These are phyloP conservation scores for Sardina pilchardus DNA, from an alignment of 2,113 vertebrate species.

Conservation along the genomic window DNA sequence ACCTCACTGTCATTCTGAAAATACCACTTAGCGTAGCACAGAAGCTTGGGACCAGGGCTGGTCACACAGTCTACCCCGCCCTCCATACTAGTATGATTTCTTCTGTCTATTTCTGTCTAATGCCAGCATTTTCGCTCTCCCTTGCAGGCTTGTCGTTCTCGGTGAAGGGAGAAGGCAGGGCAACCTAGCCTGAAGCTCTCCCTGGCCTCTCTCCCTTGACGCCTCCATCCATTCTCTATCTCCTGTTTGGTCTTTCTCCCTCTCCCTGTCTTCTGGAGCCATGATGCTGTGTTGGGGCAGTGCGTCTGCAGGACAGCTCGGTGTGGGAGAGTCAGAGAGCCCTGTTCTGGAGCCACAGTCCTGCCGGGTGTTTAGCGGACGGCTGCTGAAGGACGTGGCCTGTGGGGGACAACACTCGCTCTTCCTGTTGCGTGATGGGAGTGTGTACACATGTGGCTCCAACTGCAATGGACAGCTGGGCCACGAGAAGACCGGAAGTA, in stretches of 20 bases:
- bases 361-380: conserved; percentile 77
- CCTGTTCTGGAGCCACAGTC: conserved; percentile 79
- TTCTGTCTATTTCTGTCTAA: neutral
- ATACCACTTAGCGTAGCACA: conserved; percentile 10
- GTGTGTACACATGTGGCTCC: conserved; percentile 89
- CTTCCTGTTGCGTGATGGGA: conserved; percentile 89
- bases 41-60: neutral
- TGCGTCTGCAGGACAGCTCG: conserved; percentile 86
- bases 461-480: conserved; percentile 93
- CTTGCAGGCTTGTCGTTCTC: conserved; percentile 59
- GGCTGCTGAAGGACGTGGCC: conserved; percentile 82
- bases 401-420: conserved; percentile 88
- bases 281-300: conserved; percentile 97
- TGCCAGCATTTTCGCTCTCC: conserved; percentile 28
- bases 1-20: conserved; percentile 43
- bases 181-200: conserved; percentile 61
- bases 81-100: neutral
- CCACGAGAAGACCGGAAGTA: conserved; percentile 79
- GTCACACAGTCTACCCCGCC: neutral
- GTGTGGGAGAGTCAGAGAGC: conserved; percentile 73
- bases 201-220: conserved; percentile 33
- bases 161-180: conserved; percentile 66
- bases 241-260: conserved; percentile 31
- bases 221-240: neutral
- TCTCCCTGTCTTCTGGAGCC: conserved; percentile 30